These are phyloP conservation scores for Numenius arquata DNA, from an alignment of 2,113 vertebrate species.

Conservation along the genomic window DNA sequence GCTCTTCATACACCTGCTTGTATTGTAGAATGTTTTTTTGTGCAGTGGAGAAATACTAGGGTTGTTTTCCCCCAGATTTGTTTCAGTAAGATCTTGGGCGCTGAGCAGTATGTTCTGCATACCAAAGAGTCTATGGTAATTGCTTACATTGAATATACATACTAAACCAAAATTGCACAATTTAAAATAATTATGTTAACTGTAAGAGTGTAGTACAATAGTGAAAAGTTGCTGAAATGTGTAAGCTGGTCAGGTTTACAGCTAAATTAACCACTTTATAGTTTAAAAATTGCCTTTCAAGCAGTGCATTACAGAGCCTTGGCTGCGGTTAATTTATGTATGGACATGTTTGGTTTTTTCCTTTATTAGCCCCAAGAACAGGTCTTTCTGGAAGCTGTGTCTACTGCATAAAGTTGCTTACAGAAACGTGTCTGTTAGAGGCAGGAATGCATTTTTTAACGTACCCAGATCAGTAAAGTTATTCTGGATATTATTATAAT, in stretches of 20 bases:
- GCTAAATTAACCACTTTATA: constrained; percentile 11
- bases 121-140: not conserved
- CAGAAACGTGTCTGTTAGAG: not conserved
- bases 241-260: constrained; percentile 8
- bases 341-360: not conserved
- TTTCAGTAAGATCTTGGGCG: not conserved
- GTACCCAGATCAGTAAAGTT: not conserved
- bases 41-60: not conserved
- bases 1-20: not conserved
- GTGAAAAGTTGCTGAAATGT: not conserved
- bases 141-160: not conserved
- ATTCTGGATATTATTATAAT: constrained; percentile 7
- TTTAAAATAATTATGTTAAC: not conserved
- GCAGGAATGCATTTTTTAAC: not conserved
- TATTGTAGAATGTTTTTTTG: not conserved
- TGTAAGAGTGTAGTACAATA: not conserved
- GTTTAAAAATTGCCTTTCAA: constrained; percentile 20
- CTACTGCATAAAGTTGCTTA: not conserved
- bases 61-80: not conserved
- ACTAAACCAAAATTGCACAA: not conserved
- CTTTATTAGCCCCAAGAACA: not conserved
- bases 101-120: not conserved
- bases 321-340: not conserved
- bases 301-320: not conserved
- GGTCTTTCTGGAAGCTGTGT: not conserved